Evolutionary conservation across 2,797 vertebrate species (phyloP), one percentile per base, ranked within the genome.

Genomic region (Chlorospingus flavigularis): DNA sequence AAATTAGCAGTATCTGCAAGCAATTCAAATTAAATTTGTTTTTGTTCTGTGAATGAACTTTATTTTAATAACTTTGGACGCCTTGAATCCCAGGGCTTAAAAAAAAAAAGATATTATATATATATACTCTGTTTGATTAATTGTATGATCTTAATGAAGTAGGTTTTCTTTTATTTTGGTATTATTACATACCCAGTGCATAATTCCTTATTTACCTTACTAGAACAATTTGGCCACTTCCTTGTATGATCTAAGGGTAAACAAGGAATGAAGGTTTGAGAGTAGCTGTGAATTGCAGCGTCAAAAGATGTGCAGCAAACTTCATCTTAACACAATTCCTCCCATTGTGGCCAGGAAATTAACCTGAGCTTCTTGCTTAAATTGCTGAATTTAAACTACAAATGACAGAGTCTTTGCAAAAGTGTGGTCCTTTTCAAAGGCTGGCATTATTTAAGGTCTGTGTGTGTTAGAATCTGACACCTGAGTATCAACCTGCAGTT

Each of bases 1-100:
- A 99, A 99, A 99, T 99, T 99, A 99, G 99, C 99, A 99, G 99
- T 99, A 99, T 99, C 99, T 99, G 99, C 99, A 99, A 99, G 99
- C 98, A 98, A 99, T 99, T 99, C 98, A 99, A 99, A 99, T 99
- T 99, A 98, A 98, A 98, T 98, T 98, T 99, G 98, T 99, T 98
- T 99, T 99, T 99, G 99, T 99, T 99, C 99, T 99, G 99, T 99
- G 99, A 99, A 99, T 99, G 99, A 99, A 99, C 99, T 99, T 99
- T 99, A 99, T 99, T 98, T 98, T 98, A 98, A 99, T 98, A 99
- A 99, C 98, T 99, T 99, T 98, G 98, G 98, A 99, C 98, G 98
- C 99, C 99, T 98, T 99, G 99, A 99, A 99, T 99, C 98, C 99
- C 99, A 99, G 98, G 99, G 98, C 98, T 98, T 97, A 98, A 98